phyloP scores from a whole-genome alignment of 2,888 invertebrate species.

The Drosophila quinaria region DNA sequence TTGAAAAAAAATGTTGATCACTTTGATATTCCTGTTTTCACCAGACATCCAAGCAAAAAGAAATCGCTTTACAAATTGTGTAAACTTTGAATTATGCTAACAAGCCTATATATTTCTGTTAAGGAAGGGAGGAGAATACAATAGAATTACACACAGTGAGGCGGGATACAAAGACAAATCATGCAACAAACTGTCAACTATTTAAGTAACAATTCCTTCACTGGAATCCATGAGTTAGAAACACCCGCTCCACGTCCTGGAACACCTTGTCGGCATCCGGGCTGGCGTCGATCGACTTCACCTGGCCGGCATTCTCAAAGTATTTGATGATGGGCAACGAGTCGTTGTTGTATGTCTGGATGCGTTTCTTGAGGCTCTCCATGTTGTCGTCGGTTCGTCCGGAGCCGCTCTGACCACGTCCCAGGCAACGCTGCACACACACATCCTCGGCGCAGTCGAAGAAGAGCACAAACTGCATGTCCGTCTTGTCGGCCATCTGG shows the following conservation, averaged over 20 bases:
- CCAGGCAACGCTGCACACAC: constrained; percentile 94
- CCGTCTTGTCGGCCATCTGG: constrained; percentile 93
- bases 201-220: constrained; percentile 31
- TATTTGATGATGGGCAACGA: constrained; percentile 96
- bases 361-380: constrained; percentile 94
- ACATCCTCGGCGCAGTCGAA: constrained; percentile 95
- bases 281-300: constrained; percentile 91
- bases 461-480: constrained; percentile 95
- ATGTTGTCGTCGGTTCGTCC: constrained; percentile 97
- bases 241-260: constrained; percentile 87
- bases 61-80: constrained; percentile 3
- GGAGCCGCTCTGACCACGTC: constrained; percentile 94
- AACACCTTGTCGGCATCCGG: constrained; percentile 89
- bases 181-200: constrained; percentile 24
- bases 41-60: constrained; percentile 10
- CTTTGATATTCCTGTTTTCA: constrained; percentile 29
- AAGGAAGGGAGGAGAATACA: constrained; percentile 26
- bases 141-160: constrained; percentile 42
- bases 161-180: constrained; percentile 32
- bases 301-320: constrained; percentile 90
- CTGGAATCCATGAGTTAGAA: constrained; percentile 82
- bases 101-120: constrained; percentile 65
- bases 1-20: constrained; percentile 51
- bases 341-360: constrained; percentile 93
- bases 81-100: constrained; percentile 53